Base-by-base conservation (phyloP, 2,113 vertebrate species). In the Phylloscopus trochiloides region DNA sequence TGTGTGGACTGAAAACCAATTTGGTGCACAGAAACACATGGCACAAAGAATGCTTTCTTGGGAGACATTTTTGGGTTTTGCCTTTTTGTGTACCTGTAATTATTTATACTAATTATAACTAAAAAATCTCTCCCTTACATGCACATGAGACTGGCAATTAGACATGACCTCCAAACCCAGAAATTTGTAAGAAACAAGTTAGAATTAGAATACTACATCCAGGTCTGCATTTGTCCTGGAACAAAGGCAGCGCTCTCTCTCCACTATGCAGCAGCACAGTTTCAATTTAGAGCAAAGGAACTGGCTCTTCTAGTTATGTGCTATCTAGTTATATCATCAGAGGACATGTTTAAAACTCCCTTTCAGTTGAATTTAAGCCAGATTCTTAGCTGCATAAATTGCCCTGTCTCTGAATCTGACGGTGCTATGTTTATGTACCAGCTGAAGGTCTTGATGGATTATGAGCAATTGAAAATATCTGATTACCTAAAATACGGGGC, bases 1-100 rank as follows among this genome's bases (percentile, higher is more conserved):
- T 91, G 57, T 57, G 57, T 81, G 78, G 66, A 76, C 20, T 68
- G 72, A 72, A 97, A 92, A 90, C 68, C 74, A 79, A 8, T 94
- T 86, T 88, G 63, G 7, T 67, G 29, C 57, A 54, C 58, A 59
- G 42, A 31, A 95, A 42, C 50, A 88, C 52, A 73, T 3, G 2
- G 10, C 75, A 63, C 26, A 86, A 82, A 81, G 36, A 82, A 31
- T 43, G 29, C 4, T 92, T 94, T 76, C 50, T 88, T 83, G 10
- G 26, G 54, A 93, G 45, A 29, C 10, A 26, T 57, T 70, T 75
- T n/a, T 43, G 7, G 0, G 12, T 42, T 63, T 91, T 4, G 2
- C 45, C 47, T 95, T 89, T 96, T 82, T 50, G 55, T 43, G 45
- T 79, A 57, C n/a, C 28, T 66, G 18, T 66, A 90, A 80, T 92